Evolutionary conservation across 23 tunicate genomes (phyloP).

Genomic region (Aplidium turbinatum): DNA sequence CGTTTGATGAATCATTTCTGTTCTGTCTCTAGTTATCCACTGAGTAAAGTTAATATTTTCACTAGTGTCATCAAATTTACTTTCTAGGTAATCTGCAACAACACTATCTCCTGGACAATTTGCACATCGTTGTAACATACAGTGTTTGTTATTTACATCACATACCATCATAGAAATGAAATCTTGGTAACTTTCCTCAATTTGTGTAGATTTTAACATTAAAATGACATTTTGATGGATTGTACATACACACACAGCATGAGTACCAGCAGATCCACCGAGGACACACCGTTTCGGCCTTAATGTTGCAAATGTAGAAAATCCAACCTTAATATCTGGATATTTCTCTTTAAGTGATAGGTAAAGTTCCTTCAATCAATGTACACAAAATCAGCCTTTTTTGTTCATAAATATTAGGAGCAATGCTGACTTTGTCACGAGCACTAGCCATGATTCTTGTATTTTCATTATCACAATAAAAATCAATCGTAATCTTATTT

Average conservation of each 20-base stretch:
- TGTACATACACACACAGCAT: conserved; percentile 19
- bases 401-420: conserved; percentile 5
- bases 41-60: conserved; percentile 17
- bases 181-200: conserved; percentile 4
- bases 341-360: background rate
- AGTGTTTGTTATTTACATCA: conserved; percentile 14
- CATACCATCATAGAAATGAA: conserved; percentile 22
- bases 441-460: conserved; percentile 28
- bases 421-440: conserved; percentile 28
- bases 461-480: conserved; percentile 19
- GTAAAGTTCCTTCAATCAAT: conserved; percentile 2
- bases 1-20: conserved; percentile 18
- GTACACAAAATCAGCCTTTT: conserved; percentile 11
- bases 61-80: conserved; percentile 24
- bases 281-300: conserved; percentile 18
- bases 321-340: background rate
- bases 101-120: conserved; percentile 1
- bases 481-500: conserved; percentile 8
- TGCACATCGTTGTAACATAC: conserved; percentile 21
- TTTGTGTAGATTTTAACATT: conserved; percentile 14
- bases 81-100: conserved; percentile 12
- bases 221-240: conserved; percentile 5
- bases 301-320: conserved; percentile 6
- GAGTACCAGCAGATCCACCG: conserved; percentile 19
- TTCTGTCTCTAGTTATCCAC: conserved; percentile 23